Evolutionary conservation across 2,888 invertebrate species (phyloP), one percentile per base, ranked within the genome.

Genomic region (Aphelenchoides bicaudatus): DNA sequence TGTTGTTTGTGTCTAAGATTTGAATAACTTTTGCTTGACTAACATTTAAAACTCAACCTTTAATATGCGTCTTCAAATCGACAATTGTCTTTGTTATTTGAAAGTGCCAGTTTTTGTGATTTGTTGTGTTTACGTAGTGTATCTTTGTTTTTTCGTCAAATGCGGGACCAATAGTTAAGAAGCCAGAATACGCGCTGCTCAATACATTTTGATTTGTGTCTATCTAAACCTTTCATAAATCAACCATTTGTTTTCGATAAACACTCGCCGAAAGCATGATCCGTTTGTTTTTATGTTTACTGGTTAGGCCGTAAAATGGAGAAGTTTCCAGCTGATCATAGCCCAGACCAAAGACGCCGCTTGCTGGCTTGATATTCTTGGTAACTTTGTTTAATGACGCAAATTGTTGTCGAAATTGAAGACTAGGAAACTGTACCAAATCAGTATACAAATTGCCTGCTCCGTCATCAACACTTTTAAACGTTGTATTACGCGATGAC

Each of bases 261-360:
- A 21, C 10, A 8, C 10, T 8, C 43, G 25, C 25, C 43, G 43
- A 43, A 19, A 43, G 23, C 43, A 43, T 43, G 8, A 43, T 21
- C 21, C 16, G 10, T 6, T 6, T 8, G 43, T 6, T 8, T 19
- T 43, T 43, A 6, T 8, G 23, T 43, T 43, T 19, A n/a, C 8
- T 25, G 16, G 43, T 43, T 10, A 43, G 43, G 16, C 6, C 23
- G 8, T 25, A n/a, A 43, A 43, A 21, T 19, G 25, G 25, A 19
- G 43, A 6, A 10, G 16, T 6, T n/a, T 21, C 43, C 6, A 10
- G 8, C 10, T 8, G 16, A 10, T n/a, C 43, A 6, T 8, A 10
- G 16, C 43, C n/a, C 43, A 43, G 23, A n/a, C 43, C 43, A 25
- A 43, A n/a, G 8, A 43, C 23, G 10, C 43, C 43, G 23, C 25